Evolutionary conservation across 2,113 vertebrate species (phyloP).

Genomic region (Phylloscopus trochiloides): DNA sequence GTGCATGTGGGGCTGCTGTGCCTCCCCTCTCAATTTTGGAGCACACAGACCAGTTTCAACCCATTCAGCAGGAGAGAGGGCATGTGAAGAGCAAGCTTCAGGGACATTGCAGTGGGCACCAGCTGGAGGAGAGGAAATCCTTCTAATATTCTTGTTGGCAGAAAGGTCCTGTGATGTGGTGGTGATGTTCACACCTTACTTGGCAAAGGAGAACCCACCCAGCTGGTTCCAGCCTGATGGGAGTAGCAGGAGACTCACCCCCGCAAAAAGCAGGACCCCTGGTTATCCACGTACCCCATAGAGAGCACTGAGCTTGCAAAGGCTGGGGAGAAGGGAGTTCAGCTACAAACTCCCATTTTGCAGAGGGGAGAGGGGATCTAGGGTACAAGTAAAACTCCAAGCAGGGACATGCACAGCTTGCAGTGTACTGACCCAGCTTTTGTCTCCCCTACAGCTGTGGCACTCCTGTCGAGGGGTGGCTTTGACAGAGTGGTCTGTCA

Average conservation of each 20-base stretch:
- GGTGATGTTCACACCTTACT: not conserved
- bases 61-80: not conserved
- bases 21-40: not conserved
- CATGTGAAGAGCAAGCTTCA: not conserved
- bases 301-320: not conserved
- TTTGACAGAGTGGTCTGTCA: not conserved
- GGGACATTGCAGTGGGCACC: not conserved
- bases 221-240: fast-evolving
- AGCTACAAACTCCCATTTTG: not conserved
- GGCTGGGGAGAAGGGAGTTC: not conserved
- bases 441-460: not conserved
- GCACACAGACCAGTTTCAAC: not conserved
- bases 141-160: not conserved
- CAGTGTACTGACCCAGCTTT: not conserved
- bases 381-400: not conserved
- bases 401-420: fast-evolving
- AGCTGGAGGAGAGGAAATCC: not conserved
- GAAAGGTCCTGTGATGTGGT: fast-evolving
- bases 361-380: not conserved
- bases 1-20: fast-evolving
- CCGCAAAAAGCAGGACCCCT: not conserved
- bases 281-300: fast-evolving
- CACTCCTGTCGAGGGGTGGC: fast-evolving
- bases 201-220: not conserved
- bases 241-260: fast-evolving